These are phyloP conservation scores for Chymomyza caudatula DNA, from an alignment of 2,888 invertebrate species.

Conservation along the genomic window DNA sequence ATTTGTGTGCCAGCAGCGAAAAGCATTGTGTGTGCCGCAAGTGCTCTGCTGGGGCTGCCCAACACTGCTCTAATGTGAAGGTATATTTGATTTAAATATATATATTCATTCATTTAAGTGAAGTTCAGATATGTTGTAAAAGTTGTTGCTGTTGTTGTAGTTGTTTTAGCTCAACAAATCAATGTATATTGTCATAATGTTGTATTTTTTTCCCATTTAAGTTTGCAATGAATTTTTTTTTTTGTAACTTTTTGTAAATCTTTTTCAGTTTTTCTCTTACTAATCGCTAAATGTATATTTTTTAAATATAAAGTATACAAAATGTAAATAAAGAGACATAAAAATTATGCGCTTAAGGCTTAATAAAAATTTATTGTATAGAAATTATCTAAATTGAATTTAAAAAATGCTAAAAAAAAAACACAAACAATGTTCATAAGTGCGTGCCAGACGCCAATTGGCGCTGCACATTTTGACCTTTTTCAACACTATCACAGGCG, in stretches of 20 bases:
- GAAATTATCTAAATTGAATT: neutral
- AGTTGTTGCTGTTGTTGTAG: constrained; percentile 10
- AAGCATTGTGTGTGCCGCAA: too few relatives aligned
- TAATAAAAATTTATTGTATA: neutral
- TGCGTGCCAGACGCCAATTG: neutral
- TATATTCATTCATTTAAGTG: neutral
- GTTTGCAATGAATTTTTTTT: constrained; percentile 26
- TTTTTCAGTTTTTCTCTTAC: constrained; percentile 20
- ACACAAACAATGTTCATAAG: constrained; percentile 3
- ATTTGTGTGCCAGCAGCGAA: too few relatives aligned
- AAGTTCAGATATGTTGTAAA: constrained; percentile 11
- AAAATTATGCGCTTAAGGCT: neutral
- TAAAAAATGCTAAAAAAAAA: constrained; percentile 6
- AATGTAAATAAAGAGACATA: constrained; percentile 3
- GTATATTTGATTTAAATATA: neutral
- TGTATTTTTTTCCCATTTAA: constrained; percentile 16
- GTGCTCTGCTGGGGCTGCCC: too few relatives aligned
- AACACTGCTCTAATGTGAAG: neutral
- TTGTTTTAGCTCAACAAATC: constrained; percentile 11
- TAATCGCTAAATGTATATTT: constrained; percentile 22
- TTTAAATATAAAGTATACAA: neutral
- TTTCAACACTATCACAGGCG: constrained; percentile 73
- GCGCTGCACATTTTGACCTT: constrained; percentile 20
- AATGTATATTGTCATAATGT: constrained; percentile 41
- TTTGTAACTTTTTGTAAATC: constrained; percentile 19